A percentile compares a stretch with the other conserved stretches of the same genome.
Evolutionary conservation across 2,797 vertebrate genomes (phyloP).

Genomic region (Aphelocoma californica): DNA sequence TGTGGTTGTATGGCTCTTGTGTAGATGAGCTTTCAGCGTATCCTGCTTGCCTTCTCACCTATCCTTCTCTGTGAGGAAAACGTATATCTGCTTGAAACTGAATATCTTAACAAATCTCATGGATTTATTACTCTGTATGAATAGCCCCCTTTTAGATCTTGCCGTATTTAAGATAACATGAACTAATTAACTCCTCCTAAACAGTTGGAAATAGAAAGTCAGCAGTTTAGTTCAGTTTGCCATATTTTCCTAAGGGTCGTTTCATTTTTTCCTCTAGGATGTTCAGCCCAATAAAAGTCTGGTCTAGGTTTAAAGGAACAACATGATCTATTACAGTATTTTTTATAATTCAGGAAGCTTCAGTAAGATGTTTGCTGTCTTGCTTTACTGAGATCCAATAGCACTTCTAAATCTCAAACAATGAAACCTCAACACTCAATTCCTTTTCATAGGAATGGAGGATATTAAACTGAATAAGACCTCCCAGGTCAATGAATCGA

Average conservation of each 20-base stretch:
- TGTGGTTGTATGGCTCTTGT: neutral
- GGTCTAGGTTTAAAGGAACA: neutral
- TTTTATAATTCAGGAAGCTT: constrained; percentile 21
- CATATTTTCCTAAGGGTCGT: neutral
- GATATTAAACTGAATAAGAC: neutral
- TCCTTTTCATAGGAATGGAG: neutral
- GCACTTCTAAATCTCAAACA: constrained; percentile 2
- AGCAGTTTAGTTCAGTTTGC: constrained; percentile 2
- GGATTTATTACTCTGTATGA: neutral
- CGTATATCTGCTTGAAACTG: neutral
- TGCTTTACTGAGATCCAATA: neutral
- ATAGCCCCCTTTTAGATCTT: neutral
- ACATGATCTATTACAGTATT: neutral
- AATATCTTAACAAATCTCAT: neutral
- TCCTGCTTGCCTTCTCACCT: neutral
- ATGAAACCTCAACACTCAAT: neutral
- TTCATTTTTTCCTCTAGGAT: neutral
- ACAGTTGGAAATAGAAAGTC: neutral
- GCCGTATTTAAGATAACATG: neutral
- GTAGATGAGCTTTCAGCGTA: neutral
- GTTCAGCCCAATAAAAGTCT: neutral
- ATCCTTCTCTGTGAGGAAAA: neutral
- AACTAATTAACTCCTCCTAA: neutral
- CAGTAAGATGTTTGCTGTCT: neutral
- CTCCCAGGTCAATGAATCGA: neutral